phyloP scores from a whole-genome alignment of 2,888 invertebrate species.

The Parthenolecanium corni region DNA sequence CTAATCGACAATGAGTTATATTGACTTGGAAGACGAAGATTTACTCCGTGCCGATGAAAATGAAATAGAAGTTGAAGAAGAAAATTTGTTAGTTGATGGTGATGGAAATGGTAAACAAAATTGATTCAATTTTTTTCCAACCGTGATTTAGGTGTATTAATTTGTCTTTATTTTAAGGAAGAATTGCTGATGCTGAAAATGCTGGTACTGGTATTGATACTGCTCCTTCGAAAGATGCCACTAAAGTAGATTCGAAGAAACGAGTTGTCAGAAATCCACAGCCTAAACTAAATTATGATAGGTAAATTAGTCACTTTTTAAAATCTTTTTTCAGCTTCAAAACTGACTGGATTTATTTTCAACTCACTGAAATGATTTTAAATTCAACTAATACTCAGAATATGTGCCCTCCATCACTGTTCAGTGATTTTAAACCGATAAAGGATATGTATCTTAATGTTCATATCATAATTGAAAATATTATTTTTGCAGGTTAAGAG shows the following conservation, averaged over 20 bases:
- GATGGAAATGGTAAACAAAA: background rate
- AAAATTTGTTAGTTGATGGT: background rate
- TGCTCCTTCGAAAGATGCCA: background rate
- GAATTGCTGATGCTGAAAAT: background rate
- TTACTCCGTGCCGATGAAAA: background rate
- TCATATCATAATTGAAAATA: too few relatives aligned
- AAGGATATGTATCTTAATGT: too few relatives aligned
- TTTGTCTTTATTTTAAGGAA: background rate
- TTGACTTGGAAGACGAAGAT: constrained; percentile 9
- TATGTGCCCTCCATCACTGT: too few relatives aligned
- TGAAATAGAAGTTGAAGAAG: constrained; percentile 7
- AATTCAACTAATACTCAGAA: too few relatives aligned
- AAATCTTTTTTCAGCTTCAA: background rate
- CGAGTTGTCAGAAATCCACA: constrained; percentile 50
- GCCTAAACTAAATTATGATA: constrained; percentile 54
- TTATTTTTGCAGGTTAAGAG: constrained; percentile 53
- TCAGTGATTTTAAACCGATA: too few relatives aligned
- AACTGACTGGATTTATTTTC: too few relatives aligned
- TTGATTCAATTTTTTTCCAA: background rate
- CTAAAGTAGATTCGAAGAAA: constrained; percentile 37
- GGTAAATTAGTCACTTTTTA: constrained; percentile 34
- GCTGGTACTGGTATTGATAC: background rate
- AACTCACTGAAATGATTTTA: too few relatives aligned
- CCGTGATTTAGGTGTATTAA: background rate
- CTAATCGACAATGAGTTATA: background rate